Base-by-base conservation (phyloP, 2,113 vertebrate genomes). In the Heterotilapia buettikoferi region DNA sequence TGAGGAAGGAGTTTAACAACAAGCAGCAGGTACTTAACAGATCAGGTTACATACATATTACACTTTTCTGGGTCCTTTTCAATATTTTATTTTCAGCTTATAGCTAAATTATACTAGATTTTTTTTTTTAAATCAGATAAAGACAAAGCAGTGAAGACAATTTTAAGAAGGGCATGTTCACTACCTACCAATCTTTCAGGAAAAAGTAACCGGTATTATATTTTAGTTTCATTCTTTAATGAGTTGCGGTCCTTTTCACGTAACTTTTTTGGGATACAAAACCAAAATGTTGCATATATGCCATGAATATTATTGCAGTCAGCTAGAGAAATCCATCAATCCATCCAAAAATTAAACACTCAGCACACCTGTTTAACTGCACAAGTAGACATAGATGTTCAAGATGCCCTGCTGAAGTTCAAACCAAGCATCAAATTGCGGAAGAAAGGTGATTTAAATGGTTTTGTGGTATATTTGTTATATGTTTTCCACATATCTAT, bases 281-380 rank as follows among this genome's bases (percentile, higher is more conserved):
- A 24, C 38, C 0, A 43, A 0, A 43, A 43, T 0, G n/a, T 43
- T 24, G 11, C 13, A 14, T 68, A 45, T 43, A 45, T 43, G 13
- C 66, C 38, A 43, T 26, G 2, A 38, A 4, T 24, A 40, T 24
- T 43, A 12, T 73, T 71, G 38, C 21, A 26, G 66, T 73, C 38
- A 45, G 12, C n/a, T 4, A 43, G 12, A 24, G 38, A 71, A 43
- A 43, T 71, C 38, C 6, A n/a, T 36, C 4, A 0, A 7, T 36
- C 61, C 61, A 66, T 36, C 6, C 31, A 66, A 68, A 68, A 40
- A 68, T 4, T 63, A 0, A 61, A 19, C 57, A 73, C 66, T 71
- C 66, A 24, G 66, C 40, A 26, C 38, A 71, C 13, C 38, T 26
- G 38, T 26, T 73, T 43, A 73, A 10, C 66, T 73, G 21, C 38